Evolutionary conservation across 2,797 vertebrate genomes (phyloP).

Genomic region (Pygocentrus nattereri): DNA sequence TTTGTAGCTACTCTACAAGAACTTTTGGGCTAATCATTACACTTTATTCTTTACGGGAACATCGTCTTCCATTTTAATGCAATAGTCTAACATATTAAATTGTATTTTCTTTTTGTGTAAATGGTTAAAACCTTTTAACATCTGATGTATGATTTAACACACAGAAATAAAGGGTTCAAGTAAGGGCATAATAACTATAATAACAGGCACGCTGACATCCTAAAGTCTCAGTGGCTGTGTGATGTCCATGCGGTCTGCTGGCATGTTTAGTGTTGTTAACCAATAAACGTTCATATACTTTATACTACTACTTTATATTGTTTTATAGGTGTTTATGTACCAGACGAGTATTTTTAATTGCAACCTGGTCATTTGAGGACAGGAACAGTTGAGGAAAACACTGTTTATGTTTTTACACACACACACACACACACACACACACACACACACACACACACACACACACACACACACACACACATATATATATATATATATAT

Average conservation of each 20-base stretch:
- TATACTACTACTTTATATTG: neutral
- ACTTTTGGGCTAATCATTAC: neutral
- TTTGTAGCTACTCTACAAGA: neutral
- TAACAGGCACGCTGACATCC: neutral
- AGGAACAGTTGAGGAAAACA: neutral
- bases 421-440: too few species aligned
- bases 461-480: too few species aligned
- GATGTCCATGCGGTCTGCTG: neutral
- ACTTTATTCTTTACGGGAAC: too few species aligned
- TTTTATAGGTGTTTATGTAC: constrained; percentile 2
- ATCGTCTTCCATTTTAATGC: neutral
- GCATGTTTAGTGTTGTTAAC: neutral
- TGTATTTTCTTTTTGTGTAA: neutral
- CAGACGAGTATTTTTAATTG: neutral
- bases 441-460: too few species aligned
- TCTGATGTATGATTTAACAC: neutral
- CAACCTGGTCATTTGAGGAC: too few species aligned
- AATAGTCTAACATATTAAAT: neutral
- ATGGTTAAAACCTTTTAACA: neutral
- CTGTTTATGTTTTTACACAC: neutral
- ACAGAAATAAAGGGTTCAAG: neutral
- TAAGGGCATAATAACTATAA: neutral
- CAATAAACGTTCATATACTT: neutral
- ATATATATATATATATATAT: too few species aligned
- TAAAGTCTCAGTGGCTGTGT: neutral